phyloP scores from a whole-genome alignment of 92 coral and sea anemone genomes.

The Blastomussa wellsi region DNA sequence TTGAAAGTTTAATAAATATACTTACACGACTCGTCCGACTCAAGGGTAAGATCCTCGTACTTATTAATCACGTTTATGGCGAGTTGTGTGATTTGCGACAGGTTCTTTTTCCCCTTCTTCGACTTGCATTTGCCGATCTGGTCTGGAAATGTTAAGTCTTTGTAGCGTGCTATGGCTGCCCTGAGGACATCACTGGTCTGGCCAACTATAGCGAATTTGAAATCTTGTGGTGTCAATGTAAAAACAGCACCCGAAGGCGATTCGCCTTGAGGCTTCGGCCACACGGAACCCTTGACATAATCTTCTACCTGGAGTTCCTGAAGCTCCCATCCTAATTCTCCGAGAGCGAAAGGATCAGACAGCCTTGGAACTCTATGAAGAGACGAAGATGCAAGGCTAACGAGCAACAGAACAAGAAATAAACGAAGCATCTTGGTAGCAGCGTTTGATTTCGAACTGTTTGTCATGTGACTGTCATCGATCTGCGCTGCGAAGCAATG shows the following conservation, averaged over 20 bases:
- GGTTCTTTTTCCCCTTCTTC: neutral
- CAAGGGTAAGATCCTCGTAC: slow-evolving; percentile 70
- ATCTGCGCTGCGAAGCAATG: no score
- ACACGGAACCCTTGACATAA: slow-evolving; percentile 74
- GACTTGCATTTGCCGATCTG: slow-evolving; percentile 1
- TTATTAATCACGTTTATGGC: slow-evolving; percentile 59
- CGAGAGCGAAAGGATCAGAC: slow-evolving; percentile 66
- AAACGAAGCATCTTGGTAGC: neutral
- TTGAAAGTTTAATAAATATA: neutral
- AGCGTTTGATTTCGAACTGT: neutral
- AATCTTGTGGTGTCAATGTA: slow-evolving; percentile 54
- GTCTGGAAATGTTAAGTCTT: slow-evolving; percentile 79
- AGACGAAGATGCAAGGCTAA: slow-evolving; percentile 22
- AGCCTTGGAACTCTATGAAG: slow-evolving; percentile 41
- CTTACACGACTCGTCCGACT: slow-evolving; percentile 92
- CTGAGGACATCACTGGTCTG: slow-evolving; percentile 74
- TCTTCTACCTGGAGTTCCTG: slow-evolving; percentile 55
- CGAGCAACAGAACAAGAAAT: slow-evolving; percentile 9
- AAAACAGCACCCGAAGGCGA: slow-evolving; percentile 50
- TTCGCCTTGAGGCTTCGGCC: slow-evolving; percentile 91
- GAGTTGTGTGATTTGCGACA: slow-evolving; percentile 51
- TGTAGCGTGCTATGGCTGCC: slow-evolving; percentile 71
- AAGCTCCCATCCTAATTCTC: slow-evolving; percentile 31
- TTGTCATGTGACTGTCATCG: slow-evolving; percentile 32
- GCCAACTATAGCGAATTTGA: slow-evolving; percentile 59